Conservation (phyloP, 2,888 invertebrate species). For the Brenthis ino region DNA sequence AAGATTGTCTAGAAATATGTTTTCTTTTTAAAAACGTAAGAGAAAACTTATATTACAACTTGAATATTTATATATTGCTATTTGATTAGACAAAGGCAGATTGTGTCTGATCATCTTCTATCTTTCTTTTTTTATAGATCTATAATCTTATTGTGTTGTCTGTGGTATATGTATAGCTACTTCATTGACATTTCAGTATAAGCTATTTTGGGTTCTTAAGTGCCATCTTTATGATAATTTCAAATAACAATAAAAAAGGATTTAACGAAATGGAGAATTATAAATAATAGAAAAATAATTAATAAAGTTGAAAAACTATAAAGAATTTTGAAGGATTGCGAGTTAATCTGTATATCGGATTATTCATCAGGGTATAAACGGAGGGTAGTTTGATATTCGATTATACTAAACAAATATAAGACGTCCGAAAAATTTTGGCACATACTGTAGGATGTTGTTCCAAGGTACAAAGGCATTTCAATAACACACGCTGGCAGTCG, state of each 20-base stretch:
- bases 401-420: not conserved
- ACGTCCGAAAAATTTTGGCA: too few relatives aligned
- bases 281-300: not conserved
- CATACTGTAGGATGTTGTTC: not conserved
- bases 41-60: too few relatives aligned
- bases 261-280: not conserved
- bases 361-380: conserved; percentile 21
- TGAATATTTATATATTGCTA: not conserved
- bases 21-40: too few relatives aligned
- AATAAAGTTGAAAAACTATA: not conserved
- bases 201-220: conserved; percentile 43
- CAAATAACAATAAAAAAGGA: not conserved
- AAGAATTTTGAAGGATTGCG: not conserved
- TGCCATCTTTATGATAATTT: conserved; percentile 46
- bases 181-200: conserved; percentile 28
- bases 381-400: conserved; percentile 15
- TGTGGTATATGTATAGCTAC: not conserved
- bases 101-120: conserved; percentile 5
- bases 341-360: conserved; percentile 6
- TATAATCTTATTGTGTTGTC: conserved; percentile 10
- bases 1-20: too few relatives aligned
- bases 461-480: not conserved
- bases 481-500: not conserved
- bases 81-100: conserved; percentile 8
- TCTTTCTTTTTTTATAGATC: conserved; percentile 1